These are phyloP conservation scores for Argya squamiceps DNA, from an alignment of 2,797 vertebrate species.

Conservation along the genomic window DNA sequence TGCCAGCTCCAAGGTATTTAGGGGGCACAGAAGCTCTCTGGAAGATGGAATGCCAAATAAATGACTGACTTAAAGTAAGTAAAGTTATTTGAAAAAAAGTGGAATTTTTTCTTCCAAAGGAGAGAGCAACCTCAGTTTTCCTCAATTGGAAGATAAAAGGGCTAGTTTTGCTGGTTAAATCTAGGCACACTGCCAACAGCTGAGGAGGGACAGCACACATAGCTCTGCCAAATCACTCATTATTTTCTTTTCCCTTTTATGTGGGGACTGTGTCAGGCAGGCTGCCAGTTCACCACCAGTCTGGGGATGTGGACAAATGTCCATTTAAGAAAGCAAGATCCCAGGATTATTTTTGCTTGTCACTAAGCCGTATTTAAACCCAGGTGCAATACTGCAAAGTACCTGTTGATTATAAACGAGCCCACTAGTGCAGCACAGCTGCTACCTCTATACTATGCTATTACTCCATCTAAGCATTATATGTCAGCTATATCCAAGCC, in stretches of 20 bases:
- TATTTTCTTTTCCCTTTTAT: background rate
- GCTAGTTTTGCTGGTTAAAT: background rate
- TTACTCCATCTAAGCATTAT: background rate
- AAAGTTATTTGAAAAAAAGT: background rate
- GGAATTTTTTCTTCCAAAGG: background rate
- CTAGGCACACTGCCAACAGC: background rate
- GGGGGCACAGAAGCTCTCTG: background rate
- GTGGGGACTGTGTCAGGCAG: background rate
- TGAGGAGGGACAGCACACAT: background rate
- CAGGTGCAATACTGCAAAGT: background rate
- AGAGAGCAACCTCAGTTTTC: background rate
- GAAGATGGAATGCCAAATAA: background rate
- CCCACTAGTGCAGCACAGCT: background rate
- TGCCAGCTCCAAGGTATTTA: background rate
- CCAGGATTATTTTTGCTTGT: background rate
- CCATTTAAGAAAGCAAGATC: slow-evolving; percentile 21
- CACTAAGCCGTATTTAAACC: background rate
- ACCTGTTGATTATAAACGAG: background rate
- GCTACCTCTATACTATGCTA: background rate
- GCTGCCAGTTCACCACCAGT: background rate
- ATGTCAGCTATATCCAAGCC: background rate
- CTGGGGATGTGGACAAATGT: background rate
- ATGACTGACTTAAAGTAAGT: background rate
- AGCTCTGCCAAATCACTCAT: slow-evolving; percentile 20
- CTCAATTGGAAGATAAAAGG: background rate